A percentile compares a stretch with the other conserved stretches of the same genome.
Conservation (phyloP, 2,113 vertebrate species). For the Lampris megalopsis region DNA sequence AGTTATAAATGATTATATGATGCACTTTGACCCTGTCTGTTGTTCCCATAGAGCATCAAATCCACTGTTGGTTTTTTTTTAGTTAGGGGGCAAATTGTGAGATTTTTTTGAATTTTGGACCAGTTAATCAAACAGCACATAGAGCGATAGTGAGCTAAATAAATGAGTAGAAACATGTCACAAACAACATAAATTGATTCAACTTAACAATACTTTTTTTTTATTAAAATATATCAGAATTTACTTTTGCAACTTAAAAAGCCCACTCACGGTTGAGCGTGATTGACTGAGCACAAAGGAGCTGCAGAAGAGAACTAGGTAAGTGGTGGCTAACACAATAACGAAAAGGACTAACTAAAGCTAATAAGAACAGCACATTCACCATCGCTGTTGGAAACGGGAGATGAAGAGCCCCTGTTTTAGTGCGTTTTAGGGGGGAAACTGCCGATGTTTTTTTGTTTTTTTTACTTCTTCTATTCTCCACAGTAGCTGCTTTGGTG, state of each 20-base stretch:
- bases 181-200: no score
- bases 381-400: neutral
- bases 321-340: neutral
- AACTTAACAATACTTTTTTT: no score
- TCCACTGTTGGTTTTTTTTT: neutral
- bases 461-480: constrained; percentile 41
- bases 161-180: no score
- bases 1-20: neutral
- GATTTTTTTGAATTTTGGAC: no score
- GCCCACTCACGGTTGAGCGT: no score
- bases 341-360: neutral
- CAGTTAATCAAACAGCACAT: no score
- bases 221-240: constrained; percentile 1
- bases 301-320: no score
- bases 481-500: constrained; percentile 56
- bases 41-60: neutral
- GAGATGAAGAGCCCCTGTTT: constrained; percentile 12
- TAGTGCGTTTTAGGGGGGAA: constrained; percentile 14
- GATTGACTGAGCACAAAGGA: no score
- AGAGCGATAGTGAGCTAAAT: no score
- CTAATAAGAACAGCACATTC: constrained; percentile 9
- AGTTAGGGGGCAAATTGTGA: neutral
- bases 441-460: constrained; percentile 14
- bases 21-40: neutral
- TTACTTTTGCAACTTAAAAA: neutral